phyloP scores from a whole-genome alignment of 53 echinoderm and acorn worm species.

The Temnopleurus reevesii region DNA sequence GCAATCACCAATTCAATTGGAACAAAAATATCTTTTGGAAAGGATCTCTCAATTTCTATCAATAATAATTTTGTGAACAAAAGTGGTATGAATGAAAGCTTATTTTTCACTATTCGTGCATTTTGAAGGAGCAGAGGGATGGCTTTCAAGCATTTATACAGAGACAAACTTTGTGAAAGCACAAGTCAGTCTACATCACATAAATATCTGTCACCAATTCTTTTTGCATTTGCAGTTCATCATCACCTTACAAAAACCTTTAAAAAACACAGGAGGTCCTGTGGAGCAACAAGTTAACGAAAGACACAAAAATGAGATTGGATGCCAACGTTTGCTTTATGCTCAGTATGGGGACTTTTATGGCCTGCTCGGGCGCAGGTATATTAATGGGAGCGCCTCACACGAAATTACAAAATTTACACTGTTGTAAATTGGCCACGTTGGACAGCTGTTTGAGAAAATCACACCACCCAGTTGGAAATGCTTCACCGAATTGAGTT shows the following conservation, averaged over 20 bases:
- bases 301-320: conserved; percentile 26
- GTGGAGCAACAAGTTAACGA: neutral
- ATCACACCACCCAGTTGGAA: conserved; percentile 17
- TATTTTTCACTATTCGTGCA: no score
- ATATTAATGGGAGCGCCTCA: neutral
- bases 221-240: neutral
- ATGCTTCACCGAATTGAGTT: no score
- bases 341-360: conserved; percentile 25
- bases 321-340: neutral
- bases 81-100: no score
- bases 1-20: no score
- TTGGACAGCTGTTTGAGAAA: conserved; percentile 30
- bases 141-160: no score
- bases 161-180: no score
- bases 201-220: no score
- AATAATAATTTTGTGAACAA: no score
- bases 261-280: neutral
- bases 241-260: conserved; percentile 15
- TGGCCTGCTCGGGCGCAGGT: neutral
- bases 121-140: no score
- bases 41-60: no score
- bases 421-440: conserved; percentile 30
- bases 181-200: no score
- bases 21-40: no score
- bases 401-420: conserved; percentile 38